These are phyloP conservation scores for Lamproptera curius DNA, from an alignment of 2,888 invertebrate genomes.

Conservation along the genomic window DNA sequence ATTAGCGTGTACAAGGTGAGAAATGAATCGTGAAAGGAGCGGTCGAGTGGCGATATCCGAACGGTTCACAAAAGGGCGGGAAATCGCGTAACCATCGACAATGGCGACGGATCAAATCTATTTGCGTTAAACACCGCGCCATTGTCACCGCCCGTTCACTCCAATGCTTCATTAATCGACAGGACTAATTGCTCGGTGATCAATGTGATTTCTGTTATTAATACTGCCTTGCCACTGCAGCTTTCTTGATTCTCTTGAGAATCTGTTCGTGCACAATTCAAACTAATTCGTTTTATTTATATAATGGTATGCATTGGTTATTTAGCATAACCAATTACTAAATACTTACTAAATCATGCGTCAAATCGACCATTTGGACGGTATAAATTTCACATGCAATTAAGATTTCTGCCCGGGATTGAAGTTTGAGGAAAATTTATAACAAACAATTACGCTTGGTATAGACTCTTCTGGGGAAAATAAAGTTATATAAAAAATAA, in stretches of 20 bases:
- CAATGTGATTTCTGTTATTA: slow-evolving; percentile 27
- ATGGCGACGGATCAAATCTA: slow-evolving; percentile 57
- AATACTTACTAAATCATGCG: too few relatives aligned
- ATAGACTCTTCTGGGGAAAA: too few relatives aligned
- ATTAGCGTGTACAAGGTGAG: slow-evolving; percentile 47
- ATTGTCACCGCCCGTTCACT: slow-evolving; percentile 53
- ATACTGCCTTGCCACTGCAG: neutral
- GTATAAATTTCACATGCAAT: too few relatives aligned
- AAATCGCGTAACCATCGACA: slow-evolving; percentile 51
- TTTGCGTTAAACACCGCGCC: slow-evolving; percentile 63
- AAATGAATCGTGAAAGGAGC: slow-evolving; percentile 41
- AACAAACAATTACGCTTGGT: too few relatives aligned
- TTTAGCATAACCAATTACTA: too few relatives aligned
- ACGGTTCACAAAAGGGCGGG: slow-evolving; percentile 50
- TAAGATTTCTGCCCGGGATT: too few relatives aligned
- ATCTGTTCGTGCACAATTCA: neutral
- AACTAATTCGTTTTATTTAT: too few relatives aligned
- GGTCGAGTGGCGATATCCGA: slow-evolving; percentile 56
- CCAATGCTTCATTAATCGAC: slow-evolving; percentile 32
- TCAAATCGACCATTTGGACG: too few relatives aligned
- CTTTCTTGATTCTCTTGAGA: slow-evolving; percentile 15
- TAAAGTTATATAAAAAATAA: too few relatives aligned
- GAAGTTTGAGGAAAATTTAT: too few relatives aligned
- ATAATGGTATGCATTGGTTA: too few relatives aligned
- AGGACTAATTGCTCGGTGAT: slow-evolving; percentile 39